A percentile compares a stretch with the other conserved stretches of the same genome.
phyloP scores from a whole-genome alignment of 2,113 vertebrate genomes.

The Copsychus sechellarum region DNA sequence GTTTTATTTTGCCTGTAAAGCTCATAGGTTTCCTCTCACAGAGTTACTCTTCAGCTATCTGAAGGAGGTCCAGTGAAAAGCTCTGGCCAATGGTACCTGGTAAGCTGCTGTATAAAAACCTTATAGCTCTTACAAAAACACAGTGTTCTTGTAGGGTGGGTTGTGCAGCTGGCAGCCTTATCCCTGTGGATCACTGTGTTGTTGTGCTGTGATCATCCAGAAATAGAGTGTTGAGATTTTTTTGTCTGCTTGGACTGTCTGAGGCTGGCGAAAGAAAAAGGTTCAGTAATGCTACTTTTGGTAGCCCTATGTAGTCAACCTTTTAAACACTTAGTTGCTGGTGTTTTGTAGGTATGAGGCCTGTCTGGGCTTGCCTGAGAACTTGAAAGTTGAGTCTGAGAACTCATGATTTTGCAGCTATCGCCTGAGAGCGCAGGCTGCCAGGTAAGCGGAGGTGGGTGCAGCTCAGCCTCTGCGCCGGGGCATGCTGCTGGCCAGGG shows the following conservation, averaged over 20 bases:
- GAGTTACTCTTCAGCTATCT: background rate
- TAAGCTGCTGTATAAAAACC: background rate
- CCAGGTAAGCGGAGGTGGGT: slow-evolving; percentile 31
- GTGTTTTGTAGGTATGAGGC: slow-evolving; percentile 38
- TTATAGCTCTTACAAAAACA: background rate
- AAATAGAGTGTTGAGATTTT: background rate
- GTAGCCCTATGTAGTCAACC: background rate
- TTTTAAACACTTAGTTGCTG: slow-evolving; percentile 13
- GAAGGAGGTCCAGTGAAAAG: background rate
- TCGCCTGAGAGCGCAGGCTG: slow-evolving; percentile 19
- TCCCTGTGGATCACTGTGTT: background rate
- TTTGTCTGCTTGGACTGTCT: background rate
- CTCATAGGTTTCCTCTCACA: fast-evolving
- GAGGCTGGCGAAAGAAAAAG: background rate
- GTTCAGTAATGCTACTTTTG: background rate
- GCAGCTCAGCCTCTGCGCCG: slow-evolving; percentile 21
- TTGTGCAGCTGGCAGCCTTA: background rate
- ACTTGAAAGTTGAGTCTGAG: slow-evolving; percentile 67
- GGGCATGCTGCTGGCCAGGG: background rate
- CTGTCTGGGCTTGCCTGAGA: slow-evolving; percentile 48
- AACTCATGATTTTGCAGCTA: slow-evolving; percentile 56
- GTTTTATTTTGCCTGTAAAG: background rate
- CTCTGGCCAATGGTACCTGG: background rate
- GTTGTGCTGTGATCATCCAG: background rate
- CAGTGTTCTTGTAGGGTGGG: fast-evolving